A percentile compares a stretch with the other conserved stretches of the same genome.
Conservation (phyloP, 2,888 invertebrate species). For the Anthrax anthrax region DNA sequence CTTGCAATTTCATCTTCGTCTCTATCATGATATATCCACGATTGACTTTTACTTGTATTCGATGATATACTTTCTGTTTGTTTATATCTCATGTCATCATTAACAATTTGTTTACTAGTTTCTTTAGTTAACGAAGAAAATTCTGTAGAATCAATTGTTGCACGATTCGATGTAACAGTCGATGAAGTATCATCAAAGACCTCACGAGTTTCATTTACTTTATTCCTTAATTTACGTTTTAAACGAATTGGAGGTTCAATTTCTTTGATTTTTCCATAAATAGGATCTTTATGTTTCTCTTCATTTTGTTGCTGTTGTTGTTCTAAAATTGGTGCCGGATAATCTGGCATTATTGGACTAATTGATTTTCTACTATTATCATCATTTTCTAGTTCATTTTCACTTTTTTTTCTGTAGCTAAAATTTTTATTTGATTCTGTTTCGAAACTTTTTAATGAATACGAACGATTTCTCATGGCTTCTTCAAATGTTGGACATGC, state of each 20-base stretch:
- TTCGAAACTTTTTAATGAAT: background rate
- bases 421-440: background rate
- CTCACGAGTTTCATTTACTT: conserved; percentile 23
- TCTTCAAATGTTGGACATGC: conserved; percentile 29
- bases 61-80: conserved; percentile 20
- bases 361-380: background rate
- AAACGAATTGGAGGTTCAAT: conserved; percentile 22
- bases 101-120: conserved; percentile 21
- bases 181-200: conserved; percentile 6
- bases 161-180: conserved; percentile 13
- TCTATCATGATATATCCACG: conserved; percentile 29
- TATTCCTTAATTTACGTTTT: conserved; percentile 26
- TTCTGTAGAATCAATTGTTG: conserved; percentile 25
- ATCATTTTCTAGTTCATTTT: background rate
- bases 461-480: conserved; percentile 13
- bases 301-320: background rate
- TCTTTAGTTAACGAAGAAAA: conserved; percentile 19
- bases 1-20: conserved; percentile 12
- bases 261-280: conserved; percentile 20
- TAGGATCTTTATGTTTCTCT: conserved; percentile 12
- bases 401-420: too few relatives aligned
- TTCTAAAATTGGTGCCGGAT: conserved; percentile 14
- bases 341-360: conserved; percentile 26
- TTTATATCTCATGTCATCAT: conserved; percentile 19
- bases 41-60: conserved; percentile 30